These are phyloP conservation scores for Lochmaea crataegi DNA, from an alignment of 2,888 invertebrate genomes.

Conservation along the genomic window DNA sequence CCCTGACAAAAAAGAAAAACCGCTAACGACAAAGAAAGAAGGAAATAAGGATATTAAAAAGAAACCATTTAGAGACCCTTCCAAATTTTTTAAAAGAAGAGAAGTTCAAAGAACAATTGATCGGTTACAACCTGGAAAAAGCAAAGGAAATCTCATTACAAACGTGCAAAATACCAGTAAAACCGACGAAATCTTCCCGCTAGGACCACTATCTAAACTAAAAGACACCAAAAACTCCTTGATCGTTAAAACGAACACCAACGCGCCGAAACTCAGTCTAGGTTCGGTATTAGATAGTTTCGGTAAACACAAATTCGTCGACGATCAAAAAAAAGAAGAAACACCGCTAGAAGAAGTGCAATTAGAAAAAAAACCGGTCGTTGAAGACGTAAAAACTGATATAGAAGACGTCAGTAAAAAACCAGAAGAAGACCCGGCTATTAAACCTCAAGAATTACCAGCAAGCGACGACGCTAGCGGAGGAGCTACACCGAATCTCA, in stretches of 20 bases:
- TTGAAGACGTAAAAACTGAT: constrained; percentile 36
- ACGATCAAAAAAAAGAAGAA: constrained; percentile 63
- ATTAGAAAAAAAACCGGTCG: constrained; percentile 34
- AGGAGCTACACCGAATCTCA: constrained; percentile 82
- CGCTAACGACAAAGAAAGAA: constrained; percentile 59
- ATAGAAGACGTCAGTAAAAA: constrained; percentile 38
- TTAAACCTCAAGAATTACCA: constrained; percentile 57
- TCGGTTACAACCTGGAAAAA: constrained; percentile 85
- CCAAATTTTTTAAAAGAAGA: constrained; percentile 67
- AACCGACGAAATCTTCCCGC: constrained; percentile 72
- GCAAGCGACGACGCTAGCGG: constrained; percentile 62
- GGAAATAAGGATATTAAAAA: constrained; percentile 66
- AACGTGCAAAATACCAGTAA: constrained; percentile 72
- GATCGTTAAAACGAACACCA: constrained; percentile 73
- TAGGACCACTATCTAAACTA: constrained; percentile 69
- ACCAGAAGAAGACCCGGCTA: constrained; percentile 48
- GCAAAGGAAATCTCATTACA: constrained; percentile 85
- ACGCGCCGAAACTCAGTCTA: constrained; percentile 84
- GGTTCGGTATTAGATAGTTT: constrained; percentile 85
- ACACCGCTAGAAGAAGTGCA: constrained; percentile 57
- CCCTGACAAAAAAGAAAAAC: constrained; percentile 65
- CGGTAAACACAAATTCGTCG: constrained; percentile 75
- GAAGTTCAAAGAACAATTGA: constrained; percentile 87
- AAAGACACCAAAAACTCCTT: constrained; percentile 71
- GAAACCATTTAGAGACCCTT: constrained; percentile 64